These are phyloP conservation scores for Ctenodactylus gundi DNA, from an alignment of 2,113 vertebrate genomes.

Conservation along the genomic window DNA sequence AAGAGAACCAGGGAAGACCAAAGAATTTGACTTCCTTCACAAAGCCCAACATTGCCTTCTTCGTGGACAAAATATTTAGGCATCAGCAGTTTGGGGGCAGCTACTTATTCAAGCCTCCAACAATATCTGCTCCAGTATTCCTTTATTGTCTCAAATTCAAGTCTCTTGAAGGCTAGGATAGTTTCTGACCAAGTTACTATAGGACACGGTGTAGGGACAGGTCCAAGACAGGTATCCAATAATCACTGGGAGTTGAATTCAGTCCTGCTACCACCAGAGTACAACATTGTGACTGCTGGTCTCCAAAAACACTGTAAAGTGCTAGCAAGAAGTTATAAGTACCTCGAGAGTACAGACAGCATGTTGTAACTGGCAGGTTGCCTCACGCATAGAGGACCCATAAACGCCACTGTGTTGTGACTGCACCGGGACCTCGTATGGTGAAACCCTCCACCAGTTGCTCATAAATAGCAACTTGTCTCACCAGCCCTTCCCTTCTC, in stretches of 20 bases:
- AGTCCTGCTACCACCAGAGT: not conserved
- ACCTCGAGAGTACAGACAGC: not conserved
- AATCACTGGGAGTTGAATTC: not conserved
- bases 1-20: not conserved
- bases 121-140: not conserved
- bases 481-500: not conserved
- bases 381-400: not conserved
- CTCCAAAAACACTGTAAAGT: not conserved
- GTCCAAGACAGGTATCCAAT: not conserved
- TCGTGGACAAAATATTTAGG: not conserved
- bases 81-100: not conserved
- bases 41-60: not conserved
- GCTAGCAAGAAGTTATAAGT: not conserved
- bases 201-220: not conserved
- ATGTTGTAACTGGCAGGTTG: not conserved
- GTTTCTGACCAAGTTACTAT: not conserved
- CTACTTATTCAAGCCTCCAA: not conserved
- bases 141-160: not conserved
- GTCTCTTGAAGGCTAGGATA: not conserved
- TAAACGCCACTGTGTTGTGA: not conserved
- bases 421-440: accelerated
- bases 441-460: not conserved
- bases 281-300: not conserved
- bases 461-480: not conserved
- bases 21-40: not conserved